A percentile compares a stretch with the other conserved stretches of the same genome.
These are phyloP conservation scores for Ladona fulva DNA, from an alignment of 1,140 invertebrate species.

Conservation along the genomic window DNA sequence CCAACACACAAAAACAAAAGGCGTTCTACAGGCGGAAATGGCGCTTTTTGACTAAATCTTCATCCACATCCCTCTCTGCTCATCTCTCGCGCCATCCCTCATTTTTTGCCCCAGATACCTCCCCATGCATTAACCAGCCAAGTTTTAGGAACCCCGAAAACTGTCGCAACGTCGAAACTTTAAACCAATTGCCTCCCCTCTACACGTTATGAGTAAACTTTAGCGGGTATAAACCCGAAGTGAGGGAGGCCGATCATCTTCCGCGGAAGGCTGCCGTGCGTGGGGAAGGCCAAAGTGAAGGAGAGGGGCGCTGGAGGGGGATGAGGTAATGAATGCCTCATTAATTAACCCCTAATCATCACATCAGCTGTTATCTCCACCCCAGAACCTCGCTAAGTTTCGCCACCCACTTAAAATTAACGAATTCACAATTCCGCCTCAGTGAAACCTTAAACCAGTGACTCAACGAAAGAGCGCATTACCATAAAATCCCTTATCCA, in stretches of 20 bases:
- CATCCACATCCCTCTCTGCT: not conserved
- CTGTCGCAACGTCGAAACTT: not conserved
- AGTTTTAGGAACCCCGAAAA: not conserved
- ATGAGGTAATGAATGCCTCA: slow-evolving; percentile 5
- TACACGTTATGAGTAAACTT: not conserved
- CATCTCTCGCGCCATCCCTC: not conserved
- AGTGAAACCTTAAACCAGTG: not conserved
- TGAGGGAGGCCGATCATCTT: not conserved
- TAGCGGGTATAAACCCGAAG: not conserved
- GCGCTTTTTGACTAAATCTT: too few species aligned
- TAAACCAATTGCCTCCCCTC: not conserved
- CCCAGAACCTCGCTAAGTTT: not conserved
- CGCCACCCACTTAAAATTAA: slow-evolving; percentile 1
- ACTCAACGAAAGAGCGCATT: not conserved
- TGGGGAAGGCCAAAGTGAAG: not conserved
- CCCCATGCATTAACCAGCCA: not conserved
- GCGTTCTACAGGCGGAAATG: too few species aligned
- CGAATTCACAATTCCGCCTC: not conserved
- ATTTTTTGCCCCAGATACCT: not conserved
- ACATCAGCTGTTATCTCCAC: slow-evolving; percentile 8
- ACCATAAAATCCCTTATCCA: not conserved
- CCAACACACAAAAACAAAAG: not conserved
- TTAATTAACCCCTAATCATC: slow-evolving; percentile 10
- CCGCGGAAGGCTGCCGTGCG: not conserved
- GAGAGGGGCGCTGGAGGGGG: not conserved